Evolutionary conservation across 2,113 vertebrate species (phyloP), one percentile per base, ranked within the genome.

Genomic region (Ancistrus triradiatus): DNA sequence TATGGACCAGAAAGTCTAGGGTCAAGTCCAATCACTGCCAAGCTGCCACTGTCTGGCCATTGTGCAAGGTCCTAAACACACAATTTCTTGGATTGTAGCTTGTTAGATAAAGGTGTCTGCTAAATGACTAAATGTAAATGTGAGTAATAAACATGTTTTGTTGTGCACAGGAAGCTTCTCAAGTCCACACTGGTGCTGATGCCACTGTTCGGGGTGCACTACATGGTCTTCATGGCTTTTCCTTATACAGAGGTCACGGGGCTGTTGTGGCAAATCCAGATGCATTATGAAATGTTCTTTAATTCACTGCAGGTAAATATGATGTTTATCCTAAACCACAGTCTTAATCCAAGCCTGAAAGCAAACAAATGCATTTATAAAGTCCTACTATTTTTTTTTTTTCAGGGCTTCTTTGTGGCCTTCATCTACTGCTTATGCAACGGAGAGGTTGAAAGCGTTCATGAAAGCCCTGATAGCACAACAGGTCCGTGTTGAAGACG

Each of bases 271-370:
- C 89, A 91, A 73, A 85, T 91, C 33, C 89, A 91, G 77, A 91
- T 91, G 90, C 90, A 91, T 78, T 91, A 91, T 5, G 90, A 91
- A 78, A 91, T 91, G 88, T 85, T 91, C 77, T 91, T 91, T 79
- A 91, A 91, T 74, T 91, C 89, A 13, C 89, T 84, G 10, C 90
- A 91, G 89, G 90, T 91, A 49, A 65, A 46, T 10, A n/a, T 13
- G 37, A 1, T 7, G 8, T 10, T 58, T 2, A 19, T n/a, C 11
- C 14, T 18, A 15, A 46, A 11, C 22, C 9, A 9, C 27, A n/a
- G n/a, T n/a, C n/a, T n/a, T n/a, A n/a, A n/a, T n/a, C n/a, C n/a
- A n/a, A n/a, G n/a, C n/a, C n/a, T n/a, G n/a, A n/a, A n/a, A n/a
- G n/a, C n/a, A n/a, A n/a, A n/a, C n/a, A n/a, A n/a, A n/a, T n/a